Base-by-base conservation (phyloP, 2,888 invertebrate species). In the Phragmatobia fuliginosa region DNA sequence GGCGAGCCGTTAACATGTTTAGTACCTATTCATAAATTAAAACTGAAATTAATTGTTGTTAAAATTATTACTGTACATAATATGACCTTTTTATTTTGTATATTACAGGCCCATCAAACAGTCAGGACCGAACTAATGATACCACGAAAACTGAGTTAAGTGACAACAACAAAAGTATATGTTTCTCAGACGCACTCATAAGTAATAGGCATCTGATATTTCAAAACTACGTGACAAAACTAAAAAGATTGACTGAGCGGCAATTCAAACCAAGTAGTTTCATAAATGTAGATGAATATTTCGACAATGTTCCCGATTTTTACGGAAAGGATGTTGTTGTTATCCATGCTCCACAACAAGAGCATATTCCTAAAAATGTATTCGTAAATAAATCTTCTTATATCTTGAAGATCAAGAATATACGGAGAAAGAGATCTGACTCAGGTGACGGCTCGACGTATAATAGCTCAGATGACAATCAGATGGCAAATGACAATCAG, bases 301-400 rank as follows among this genome's bases (percentile, higher is more conserved):
- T 92, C 65, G 82, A 87, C 61, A 81, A 80, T 67, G 66, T 94
- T 56, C 92, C 94, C 32, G 88, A 91, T 68, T 77, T 92, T n/a
- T 85, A 80, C 31, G 80, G 86, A 62, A 85, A 88, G 72, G 77
- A 83, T 38, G 67, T 84, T n/a, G 84, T 91, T 2, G 85, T 84
- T 33, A 68, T 93, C 0, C 87, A 87, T 64, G 87, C 85, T 8
- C 93, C 94, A 2, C 85, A 88, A 6, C 87, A 87, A 70, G 70
- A 85, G 67, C 84, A 82, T 63, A 77, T 94, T 66, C 94, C 94
- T 14, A 80, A 86, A 73, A 90, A 90, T 76, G 83, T 94, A 65
- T 85, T 83, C 67, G 83, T 92, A n/a, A 90, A 87, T 68, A 90
- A 90, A 66, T 72, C 85, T 11, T 75, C 71, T n/a, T 94, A 93